Base-by-base conservation (phyloP, 2,113 vertebrate genomes). In the Passer domesticus region DNA sequence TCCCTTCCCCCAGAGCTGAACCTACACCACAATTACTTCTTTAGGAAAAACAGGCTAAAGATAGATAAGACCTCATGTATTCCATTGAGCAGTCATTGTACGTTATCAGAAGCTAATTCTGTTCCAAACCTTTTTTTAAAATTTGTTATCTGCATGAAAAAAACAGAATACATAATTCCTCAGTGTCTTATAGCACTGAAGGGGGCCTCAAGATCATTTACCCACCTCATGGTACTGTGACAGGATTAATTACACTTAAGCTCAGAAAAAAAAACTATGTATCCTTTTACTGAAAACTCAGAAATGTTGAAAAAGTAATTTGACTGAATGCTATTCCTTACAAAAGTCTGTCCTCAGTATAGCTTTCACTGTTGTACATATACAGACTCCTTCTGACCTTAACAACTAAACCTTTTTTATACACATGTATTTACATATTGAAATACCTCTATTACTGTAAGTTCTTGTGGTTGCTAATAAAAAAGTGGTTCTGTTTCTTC, bases 31-130 rank as follows among this genome's bases (percentile, higher is more conserved):
- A 62, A 93, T 92, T 86, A 87, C 92, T 95, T 77, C 94, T 96
- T 96, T 93, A 96, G 90, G 94, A 95, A 94, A 94, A 96, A 83
- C 68, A 90, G 23, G 88, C 90, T 96, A 95, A 97, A 97, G 92
- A 97, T 97, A 97, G 96, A 93, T 90, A 95, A 97, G 95, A 89
- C 79, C 96, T 97, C 96, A 96, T 94, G 89, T 95, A 96, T 89
- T 95, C 95, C 96, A 96, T 72, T 89, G 58, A 97, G n/a, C 72
- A 90, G 88, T n/a, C 91, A 96, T 35, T 87, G 89, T 85, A 90
- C 8, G 0, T 90, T 95, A 96, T 95, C 93, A 93, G 79, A 89
- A 90, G 77, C 91, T 95, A 93, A 77, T 88, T 96, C 67, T 94
- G 88, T 77, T 90, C 83, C 83, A 94, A 90, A 52, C 16, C 52